Evolutionary conservation across 2,113 vertebrate species (phyloP).

Genomic region (Crypturellus undulatus): DNA sequence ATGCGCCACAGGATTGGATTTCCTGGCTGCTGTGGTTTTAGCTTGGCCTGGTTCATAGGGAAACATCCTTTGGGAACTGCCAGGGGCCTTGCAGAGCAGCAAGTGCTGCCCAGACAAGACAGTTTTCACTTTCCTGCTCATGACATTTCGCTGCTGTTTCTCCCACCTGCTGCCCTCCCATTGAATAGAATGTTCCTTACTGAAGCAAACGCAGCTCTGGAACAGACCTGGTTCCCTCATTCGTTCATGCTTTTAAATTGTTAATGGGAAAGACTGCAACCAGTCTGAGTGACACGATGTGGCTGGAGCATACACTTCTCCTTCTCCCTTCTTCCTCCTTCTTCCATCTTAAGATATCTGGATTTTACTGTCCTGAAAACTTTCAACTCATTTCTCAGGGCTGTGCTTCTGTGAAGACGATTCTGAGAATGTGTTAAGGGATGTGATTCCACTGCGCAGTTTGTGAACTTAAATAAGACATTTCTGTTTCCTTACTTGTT

Average conservation of each 20-base stretch:
- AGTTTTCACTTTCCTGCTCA: background rate
- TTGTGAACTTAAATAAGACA: background rate
- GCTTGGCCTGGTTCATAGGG: background rate
- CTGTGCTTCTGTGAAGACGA: accelerated
- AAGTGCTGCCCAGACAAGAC: background rate
- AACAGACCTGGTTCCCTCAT: background rate
- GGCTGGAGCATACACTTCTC: accelerated
- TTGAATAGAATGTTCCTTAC: background rate
- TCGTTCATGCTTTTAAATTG: background rate
- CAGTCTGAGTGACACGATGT: accelerated
- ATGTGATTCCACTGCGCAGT: accelerated
- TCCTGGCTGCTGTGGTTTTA: background rate
- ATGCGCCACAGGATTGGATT: background rate
- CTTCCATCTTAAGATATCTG: background rate
- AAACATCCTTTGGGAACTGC: background rate
- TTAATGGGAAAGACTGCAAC: background rate
- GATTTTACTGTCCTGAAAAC: background rate
- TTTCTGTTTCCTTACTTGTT: background rate
- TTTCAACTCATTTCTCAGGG: background rate
- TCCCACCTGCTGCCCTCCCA: background rate
- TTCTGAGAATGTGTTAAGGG: background rate
- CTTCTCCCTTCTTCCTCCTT: background rate
- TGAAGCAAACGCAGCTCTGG: background rate
- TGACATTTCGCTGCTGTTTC: background rate
- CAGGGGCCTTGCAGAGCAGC: background rate